A percentile compares a stretch with the other conserved stretches of the same genome.
Evolutionary conservation across 1,140 invertebrate species (phyloP).

Genomic region (Steinernema feltiae): DNA sequence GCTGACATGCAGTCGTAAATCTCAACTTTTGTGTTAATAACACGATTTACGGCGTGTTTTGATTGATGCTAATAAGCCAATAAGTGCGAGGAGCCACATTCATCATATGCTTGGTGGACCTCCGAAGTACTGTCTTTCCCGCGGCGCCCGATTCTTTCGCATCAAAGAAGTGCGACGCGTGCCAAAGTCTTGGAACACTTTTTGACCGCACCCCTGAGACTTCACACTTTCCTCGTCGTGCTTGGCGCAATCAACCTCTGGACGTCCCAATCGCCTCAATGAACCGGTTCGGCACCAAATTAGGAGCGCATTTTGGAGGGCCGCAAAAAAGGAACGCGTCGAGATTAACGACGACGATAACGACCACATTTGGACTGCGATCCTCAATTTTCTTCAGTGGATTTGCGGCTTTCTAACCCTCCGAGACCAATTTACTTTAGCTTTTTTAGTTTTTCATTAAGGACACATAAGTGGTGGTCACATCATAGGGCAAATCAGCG

Average conservation of each 20-base stretch:
- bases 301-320: background rate
- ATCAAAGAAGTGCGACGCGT: background rate
- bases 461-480: background rate
- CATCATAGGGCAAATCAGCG: background rate
- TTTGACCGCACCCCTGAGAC: background rate
- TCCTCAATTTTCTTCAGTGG: background rate
- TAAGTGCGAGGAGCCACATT: background rate
- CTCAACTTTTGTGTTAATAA: constrained; percentile 4
- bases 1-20: background rate
- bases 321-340: constrained; percentile 1
- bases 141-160: background rate
- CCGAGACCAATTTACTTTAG: background rate
- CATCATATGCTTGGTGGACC: background rate
- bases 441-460: background rate
- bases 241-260: background rate
- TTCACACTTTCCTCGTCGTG: background rate
- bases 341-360: constrained; percentile 15
- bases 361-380: background rate
- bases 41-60: constrained; percentile 15
- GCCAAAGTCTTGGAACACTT: too few relatives aligned
- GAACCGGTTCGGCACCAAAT: background rate
- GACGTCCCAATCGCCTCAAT: background rate
- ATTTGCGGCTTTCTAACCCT: background rate
- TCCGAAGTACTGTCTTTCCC: background rate
- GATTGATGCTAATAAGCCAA: background rate